Conservation (phyloP, 2,113 vertebrate species). For the Microtus pennsylvanicus region DNA sequence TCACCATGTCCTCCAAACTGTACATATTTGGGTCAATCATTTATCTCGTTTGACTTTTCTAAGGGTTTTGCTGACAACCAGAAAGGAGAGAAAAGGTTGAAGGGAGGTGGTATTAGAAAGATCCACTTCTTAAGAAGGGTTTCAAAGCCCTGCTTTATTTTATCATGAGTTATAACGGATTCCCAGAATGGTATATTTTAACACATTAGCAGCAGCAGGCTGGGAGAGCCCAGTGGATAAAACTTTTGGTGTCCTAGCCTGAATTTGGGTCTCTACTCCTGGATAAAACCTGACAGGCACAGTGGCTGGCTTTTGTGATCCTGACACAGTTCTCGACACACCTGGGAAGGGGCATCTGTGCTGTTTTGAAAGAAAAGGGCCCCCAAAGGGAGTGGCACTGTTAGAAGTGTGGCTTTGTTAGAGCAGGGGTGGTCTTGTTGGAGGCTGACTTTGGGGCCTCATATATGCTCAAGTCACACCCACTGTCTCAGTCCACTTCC, state of each 20-base stretch:
- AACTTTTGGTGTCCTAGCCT: not conserved
- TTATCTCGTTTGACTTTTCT: conserved; percentile 12
- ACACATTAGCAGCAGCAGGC: not conserved
- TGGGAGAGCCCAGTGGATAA: not conserved
- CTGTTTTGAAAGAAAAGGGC: not conserved
- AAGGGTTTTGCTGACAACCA: not conserved
- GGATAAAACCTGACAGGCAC: not conserved
- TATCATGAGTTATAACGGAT: not conserved
- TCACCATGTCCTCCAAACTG: not conserved
- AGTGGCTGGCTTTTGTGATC: not conserved
- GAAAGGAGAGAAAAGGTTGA: not conserved
- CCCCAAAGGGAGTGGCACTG: not conserved
- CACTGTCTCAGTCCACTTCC: not conserved
- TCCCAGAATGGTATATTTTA: not conserved
- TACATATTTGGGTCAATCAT: not conserved
- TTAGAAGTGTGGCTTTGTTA: not conserved
- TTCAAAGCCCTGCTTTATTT: not conserved
- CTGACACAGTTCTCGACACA: not conserved
- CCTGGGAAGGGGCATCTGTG: not conserved
- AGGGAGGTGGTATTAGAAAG: not conserved
- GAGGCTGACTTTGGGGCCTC: not conserved
- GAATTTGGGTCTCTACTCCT: not conserved
- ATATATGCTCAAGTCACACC: not conserved
- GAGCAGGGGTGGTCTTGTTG: not conserved
- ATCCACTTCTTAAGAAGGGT: not conserved